Base-by-base conservation (phyloP, 2,797 vertebrate genomes). In the Enteromius fasciolatus region DNA sequence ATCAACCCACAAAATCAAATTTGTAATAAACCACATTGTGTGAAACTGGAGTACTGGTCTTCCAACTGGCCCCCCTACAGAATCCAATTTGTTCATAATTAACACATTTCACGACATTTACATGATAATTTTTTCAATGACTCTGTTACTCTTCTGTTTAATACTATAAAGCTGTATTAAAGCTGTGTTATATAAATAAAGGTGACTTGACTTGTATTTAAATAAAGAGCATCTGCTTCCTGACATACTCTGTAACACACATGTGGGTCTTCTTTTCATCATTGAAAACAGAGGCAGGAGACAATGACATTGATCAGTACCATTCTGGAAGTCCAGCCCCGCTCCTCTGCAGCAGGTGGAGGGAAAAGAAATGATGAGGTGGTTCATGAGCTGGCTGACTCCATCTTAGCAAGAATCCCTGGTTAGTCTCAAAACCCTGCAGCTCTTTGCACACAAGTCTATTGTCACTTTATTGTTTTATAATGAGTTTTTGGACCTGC, bases 351-450 rank as follows among this genome's bases (percentile, higher is more conserved):
- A 12, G 80, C 86, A 1, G 85, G 90, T 15, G 90, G 91, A n/a
- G 94, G 92, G 36, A 96, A 96, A 91, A 96, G 92, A 86, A 94
- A 94, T 36, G 94, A 96, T 33, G 82, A 96, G 82, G 94, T 95
- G 48, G 91, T 96, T 76, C 90, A 93, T 17, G 92, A 93, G 48
- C 88, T 96, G 57, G 93, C 95, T 64, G 89, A 89, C 83, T 93
- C 90, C 11, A 92, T 95, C 59, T 90, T 90, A 25, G 78, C 88
- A 52, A 96, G 91, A 87, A 83, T 96, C 75, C 92, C 92, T 84
- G 93, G 93, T 96, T 89, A 89, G 84, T 12, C 39, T 41, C 5
- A 11, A 52, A 25, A 57, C 11, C 20, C 23, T 8, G 6, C 48
- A 28, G 8, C 36, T 80, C 10, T 10, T 20, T 63, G 4, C 23